phyloP scores from a whole-genome alignment of 2,888 invertebrate genomes.

The Drosophila anomelani region DNA sequence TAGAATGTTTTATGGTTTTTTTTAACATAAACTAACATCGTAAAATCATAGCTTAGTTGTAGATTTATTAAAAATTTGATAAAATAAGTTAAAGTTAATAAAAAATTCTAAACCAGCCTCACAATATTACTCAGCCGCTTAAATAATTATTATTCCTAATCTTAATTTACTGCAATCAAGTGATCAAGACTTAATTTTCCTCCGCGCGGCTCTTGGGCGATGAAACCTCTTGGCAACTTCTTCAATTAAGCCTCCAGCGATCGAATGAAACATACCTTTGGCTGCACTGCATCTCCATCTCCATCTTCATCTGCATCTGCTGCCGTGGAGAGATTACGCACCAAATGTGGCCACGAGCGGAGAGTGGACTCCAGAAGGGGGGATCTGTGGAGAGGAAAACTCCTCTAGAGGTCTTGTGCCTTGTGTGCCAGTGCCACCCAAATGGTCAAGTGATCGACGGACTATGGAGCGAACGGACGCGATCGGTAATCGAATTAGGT shows the following conservation, averaged over 20 bases:
- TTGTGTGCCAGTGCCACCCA: constrained; percentile 69
- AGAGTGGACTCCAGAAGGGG: constrained; percentile 19
- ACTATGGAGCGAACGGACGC: constrained; percentile 78
- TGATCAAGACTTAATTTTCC: constrained; percentile 23
- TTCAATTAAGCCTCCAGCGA: constrained; percentile 26
- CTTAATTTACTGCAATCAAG: constrained; percentile 5
- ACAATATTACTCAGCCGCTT: background rate
- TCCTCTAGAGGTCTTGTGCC: constrained; percentile 7
- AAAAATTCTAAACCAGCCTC: no score
- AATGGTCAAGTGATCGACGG: constrained; percentile 78
- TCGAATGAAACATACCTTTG: constrained; percentile 4
- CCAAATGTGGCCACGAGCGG: constrained; percentile 16
- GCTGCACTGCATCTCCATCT: constrained; percentile 8
- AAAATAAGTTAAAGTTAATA: no score
- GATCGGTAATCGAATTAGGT: constrained; percentile 80
- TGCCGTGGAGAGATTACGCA: constrained; percentile 37
- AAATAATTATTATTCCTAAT: constrained; percentile 13
- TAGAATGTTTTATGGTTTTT: no score
- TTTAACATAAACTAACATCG: no score
- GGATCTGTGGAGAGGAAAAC: constrained; percentile 1
- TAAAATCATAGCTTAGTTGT: no score
- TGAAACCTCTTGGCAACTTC: constrained; percentile 15
- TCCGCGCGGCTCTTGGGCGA: background rate
- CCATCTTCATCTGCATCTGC: constrained; percentile 18
- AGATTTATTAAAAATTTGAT: no score